Conservation (phyloP, 2,888 invertebrate species). For the Laothoe populi region DNA sequence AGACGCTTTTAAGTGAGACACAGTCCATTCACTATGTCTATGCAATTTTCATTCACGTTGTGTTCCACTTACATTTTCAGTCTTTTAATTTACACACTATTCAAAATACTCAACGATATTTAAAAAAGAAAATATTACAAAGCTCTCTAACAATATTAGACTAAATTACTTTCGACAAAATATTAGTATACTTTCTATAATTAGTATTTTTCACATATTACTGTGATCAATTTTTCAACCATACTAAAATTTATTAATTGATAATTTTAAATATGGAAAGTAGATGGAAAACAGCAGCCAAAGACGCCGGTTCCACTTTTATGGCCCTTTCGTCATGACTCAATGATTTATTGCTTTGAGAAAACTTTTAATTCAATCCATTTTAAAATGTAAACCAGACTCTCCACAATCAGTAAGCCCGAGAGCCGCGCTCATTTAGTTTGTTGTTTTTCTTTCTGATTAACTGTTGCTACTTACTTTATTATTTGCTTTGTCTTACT, state of each 20-base stretch:
- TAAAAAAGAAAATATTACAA: too few species aligned
- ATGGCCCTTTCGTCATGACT: constrained; percentile 31
- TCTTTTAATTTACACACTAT: too few species aligned
- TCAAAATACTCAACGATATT: too few species aligned
- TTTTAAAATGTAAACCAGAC: constrained; percentile 24
- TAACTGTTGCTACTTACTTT: constrained; percentile 9
- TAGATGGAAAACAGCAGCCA: constrained; percentile 1
- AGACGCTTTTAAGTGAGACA: too few species aligned
- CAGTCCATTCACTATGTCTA: too few species aligned
- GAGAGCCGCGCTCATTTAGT: neutral
- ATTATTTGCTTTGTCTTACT: neutral
- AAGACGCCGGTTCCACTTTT: constrained; percentile 15
- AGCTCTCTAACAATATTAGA: too few species aligned
- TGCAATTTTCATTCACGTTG: too few species aligned
- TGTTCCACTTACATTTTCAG: too few species aligned
- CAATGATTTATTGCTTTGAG: constrained; percentile 36
- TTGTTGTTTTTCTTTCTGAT: constrained; percentile 21
- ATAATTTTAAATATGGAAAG: constrained; percentile 10
- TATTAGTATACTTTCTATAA: too few species aligned
- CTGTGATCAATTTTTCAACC: neutral
- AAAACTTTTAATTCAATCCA: constrained; percentile 24
- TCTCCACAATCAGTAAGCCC: constrained; percentile 15
- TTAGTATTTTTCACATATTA: neutral
- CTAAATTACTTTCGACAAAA: too few species aligned
- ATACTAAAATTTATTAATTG: neutral